A percentile compares a stretch with the other conserved stretches of the same genome.
Evolutionary conservation across 2,888 invertebrate species (phyloP).

Genomic region (Stenodera caucasica): DNA sequence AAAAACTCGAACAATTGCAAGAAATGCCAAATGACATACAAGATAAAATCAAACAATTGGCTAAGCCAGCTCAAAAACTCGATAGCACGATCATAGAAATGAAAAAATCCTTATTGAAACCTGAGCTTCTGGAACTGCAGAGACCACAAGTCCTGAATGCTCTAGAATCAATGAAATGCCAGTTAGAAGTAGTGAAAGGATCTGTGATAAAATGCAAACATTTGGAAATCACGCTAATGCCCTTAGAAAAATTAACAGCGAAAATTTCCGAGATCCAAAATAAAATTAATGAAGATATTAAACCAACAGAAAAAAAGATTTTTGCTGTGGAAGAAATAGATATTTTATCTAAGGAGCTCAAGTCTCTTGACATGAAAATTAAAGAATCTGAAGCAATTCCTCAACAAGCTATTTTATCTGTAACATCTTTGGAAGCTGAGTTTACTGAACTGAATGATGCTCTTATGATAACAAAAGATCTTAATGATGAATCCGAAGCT

Average conservation of each 20-base stretch:
- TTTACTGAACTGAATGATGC: not conserved
- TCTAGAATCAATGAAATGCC: conserved; percentile 25
- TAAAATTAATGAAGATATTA: not conserved
- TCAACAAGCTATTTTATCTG: conserved; percentile 29
- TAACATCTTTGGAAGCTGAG: conserved; percentile 10
- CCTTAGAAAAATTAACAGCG: conserved; percentile 20
- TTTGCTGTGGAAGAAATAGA: conserved; percentile 6
- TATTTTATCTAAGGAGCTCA: conserved; percentile 14
- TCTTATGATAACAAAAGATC: not conserved
- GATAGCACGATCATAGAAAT: conserved; percentile 19
- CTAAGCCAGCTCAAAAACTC: conserved; percentile 25
- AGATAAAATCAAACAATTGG: conserved; percentile 8
- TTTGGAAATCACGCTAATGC: conserved; percentile 5
- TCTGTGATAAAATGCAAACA: conserved; percentile 15
- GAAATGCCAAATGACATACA: not conserved
- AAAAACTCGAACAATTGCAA: not conserved
- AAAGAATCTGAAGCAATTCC: conserved; percentile 9
- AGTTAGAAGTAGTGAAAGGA: conserved; percentile 13
- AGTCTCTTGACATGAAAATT: not conserved
- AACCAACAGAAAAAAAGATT: conserved; percentile 5
- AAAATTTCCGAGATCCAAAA: conserved; percentile 20
- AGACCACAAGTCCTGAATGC: conserved; percentile 27
- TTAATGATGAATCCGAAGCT: not conserved
- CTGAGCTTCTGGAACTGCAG: conserved; percentile 27
- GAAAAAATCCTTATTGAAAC: conserved; percentile 19